Evolutionary conservation across 2,888 invertebrate species (phyloP), one percentile per base, ranked within the genome.

Genomic region (Orthosia gracilis): DNA sequence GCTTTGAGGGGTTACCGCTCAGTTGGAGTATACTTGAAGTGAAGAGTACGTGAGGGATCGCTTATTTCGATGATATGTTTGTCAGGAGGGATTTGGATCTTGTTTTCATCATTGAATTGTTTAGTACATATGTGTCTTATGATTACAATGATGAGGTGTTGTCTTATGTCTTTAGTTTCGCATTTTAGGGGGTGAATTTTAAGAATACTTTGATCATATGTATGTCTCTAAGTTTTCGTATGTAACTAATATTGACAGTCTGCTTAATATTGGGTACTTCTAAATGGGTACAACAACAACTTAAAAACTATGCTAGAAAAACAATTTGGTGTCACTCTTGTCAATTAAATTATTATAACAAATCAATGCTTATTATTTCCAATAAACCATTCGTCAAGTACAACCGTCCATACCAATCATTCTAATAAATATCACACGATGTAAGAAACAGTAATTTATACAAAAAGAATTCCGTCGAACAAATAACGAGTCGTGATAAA

Each of bases 21-120:
- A 9, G 69, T n/a, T 58, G 68, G 57, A 69, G 72, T 52, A 54
- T 57, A 49, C 82, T 81, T 71, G 61, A 81, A 31, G 57, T 70
- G 49, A 23, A 65, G 69, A 61, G 65, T 68, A 52, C 62, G 67
- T 61, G 69, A 70, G 55, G 47, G 50, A 26, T 40, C 52, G 26
- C 47, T 83, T 73, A 54, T 55, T 66, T 69, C 17, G 55, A 64
- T 83, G 69, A 83, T 79, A 70, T 73, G 65, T 67, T 26, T 65
- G 65, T 66, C 74, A 52, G n/a, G 23, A 63, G 75, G 52, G 47
- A 62, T 58, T 40, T 52, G 55, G 1, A 50, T 52, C 23, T n/a
- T 63, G 31, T 54, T 59, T 49, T 45, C 26, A 61, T 55, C 26
- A 77, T 69, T 50, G 45, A 71, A 71, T 71, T 78, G 21, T 50